Evolutionary conservation across 2,797 vertebrate genomes (phyloP), one percentile per base, ranked within the genome.

Genomic region (Fistularia commersonii): DNA sequence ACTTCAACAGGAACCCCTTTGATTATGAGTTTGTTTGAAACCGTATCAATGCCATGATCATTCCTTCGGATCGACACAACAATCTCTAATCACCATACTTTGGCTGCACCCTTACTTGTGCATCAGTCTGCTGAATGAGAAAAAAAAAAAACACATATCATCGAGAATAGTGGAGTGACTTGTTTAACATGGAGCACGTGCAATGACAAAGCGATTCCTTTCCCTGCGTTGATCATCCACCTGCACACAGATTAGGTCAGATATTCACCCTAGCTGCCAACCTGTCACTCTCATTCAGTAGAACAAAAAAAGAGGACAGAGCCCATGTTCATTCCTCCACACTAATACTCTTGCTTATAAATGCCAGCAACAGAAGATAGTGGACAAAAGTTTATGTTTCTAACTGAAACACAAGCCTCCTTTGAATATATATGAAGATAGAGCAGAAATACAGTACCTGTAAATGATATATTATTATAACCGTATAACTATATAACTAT

Each of bases 21-120:
- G 76, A 90, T 90, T 89, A 81, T 68, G 72, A 87, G 79, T 85
- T 88, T 87, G 87, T 87, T 91, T 90, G 86, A 90, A 91, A 90
- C 81, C 77, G 87, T 90, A 92, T 91, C 80, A 80, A 89, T 90
- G 87, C 74, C 85, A 76, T 68, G 79, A 90, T 89, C 89, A 73
- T 81, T 81, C 80, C 78, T 69, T 67, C 71, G 69, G 84, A 88
- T 89, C 89, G 90, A 76, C 82, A 82, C 77, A 89, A 84, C 69
- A 65, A 83, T 87, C 87, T 88, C 85, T 89, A 86, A 89, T 87
- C 83, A 80, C 72, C 67, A 62, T 76, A 74, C 76, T 69, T 80
- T 78, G 86, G 82, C 84, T 86, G 76, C 62, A 60, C 79, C 80
- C 80, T 79, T 64, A 51, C 64, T 75, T 75, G 75, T 72, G 79